Evolutionary conservation across 2,113 vertebrate genomes (phyloP), one percentile per base, ranked within the genome.

Genomic region (Peromyscus californicus): DNA sequence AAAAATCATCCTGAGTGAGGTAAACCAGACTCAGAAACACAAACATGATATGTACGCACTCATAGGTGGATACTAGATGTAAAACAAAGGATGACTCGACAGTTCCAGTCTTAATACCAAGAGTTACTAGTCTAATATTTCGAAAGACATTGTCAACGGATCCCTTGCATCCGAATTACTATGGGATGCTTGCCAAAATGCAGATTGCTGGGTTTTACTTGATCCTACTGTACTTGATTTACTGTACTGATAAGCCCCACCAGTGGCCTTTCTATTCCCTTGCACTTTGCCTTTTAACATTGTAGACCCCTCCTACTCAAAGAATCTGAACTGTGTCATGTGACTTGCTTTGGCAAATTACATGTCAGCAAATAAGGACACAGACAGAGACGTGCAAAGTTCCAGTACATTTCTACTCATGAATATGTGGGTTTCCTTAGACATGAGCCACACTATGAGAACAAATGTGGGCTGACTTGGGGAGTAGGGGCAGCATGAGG

Each of bases 261-360:
- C 65, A 63, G 48, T 70, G 42, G 29, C 75, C 39, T 90, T 42
- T 94, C 69, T 65, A 39, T 7, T 61, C 33, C 61, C 76, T 89
- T 96, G 83, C 8, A 57, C 39, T 94, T 76, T 91, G 39, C 36
- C n/a, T 45, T 94, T 3, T 94, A 91, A 80, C 76, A 93, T 7
- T 69, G 61, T 33, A 86, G 83, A 72, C 21, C 5, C 29, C 63
- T 67, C 45, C 29, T 5, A 82, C 21, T 86, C 87, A 63, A 51
- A 51, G 36, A 92, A 86, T 87, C 29, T 67, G 70, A 90, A 59
- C 69, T 72, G 39, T 31, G 70, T 8, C 59, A 24, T 8, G 19
- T 74, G 42, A 91, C 78, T 96, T 88, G 13, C 51, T 88, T 94
- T 89, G n/a, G 33, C 29, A 51, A 85, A 61, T 54, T 65, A 12